These are phyloP conservation scores for Pocillopora damicornis DNA, from an alignment of 64 coral and sea anemone species.

Conservation along the genomic window DNA sequence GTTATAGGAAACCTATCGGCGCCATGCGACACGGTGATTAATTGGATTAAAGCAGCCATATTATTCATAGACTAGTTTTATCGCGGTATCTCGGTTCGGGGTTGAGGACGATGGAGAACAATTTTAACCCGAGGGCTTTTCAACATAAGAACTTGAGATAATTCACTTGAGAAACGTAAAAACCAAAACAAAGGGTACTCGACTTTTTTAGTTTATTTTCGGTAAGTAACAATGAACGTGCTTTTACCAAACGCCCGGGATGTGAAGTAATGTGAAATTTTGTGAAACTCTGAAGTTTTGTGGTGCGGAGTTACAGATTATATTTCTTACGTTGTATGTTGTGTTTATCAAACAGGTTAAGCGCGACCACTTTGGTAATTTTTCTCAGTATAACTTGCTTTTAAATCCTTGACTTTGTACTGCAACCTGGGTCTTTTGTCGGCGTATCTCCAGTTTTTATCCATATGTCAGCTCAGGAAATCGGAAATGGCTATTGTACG, in stretches of 20 bases:
- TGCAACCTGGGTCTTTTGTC: neutral
- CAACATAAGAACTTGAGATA: neutral
- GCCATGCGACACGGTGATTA: constrained; percentile 1
- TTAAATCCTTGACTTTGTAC: too few relatives aligned
- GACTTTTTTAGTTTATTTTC: too few relatives aligned
- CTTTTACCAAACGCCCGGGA: too few relatives aligned
- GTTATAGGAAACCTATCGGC: neutral
- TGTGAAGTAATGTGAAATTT: too few relatives aligned
- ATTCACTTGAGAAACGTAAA: neutral
- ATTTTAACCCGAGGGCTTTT: neutral
- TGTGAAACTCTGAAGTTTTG: too few relatives aligned
- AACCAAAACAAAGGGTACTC: neutral
- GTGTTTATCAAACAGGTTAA: too few relatives aligned
- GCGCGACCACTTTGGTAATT: too few relatives aligned
- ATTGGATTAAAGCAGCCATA: neutral
- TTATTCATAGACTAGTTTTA: neutral
- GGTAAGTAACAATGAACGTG: too few relatives aligned
- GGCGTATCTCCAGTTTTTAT: neutral
- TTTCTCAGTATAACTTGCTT: too few relatives aligned
- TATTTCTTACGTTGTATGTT: too few relatives aligned
- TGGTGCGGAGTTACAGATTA: too few relatives aligned
- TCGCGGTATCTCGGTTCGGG: neutral
- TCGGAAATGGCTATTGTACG: neutral
- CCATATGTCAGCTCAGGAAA: neutral
- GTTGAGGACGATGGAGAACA: neutral